Evolutionary conservation across 2,113 vertebrate genomes (phyloP).

Genomic region (Phrynosoma blainvillii): DNA sequence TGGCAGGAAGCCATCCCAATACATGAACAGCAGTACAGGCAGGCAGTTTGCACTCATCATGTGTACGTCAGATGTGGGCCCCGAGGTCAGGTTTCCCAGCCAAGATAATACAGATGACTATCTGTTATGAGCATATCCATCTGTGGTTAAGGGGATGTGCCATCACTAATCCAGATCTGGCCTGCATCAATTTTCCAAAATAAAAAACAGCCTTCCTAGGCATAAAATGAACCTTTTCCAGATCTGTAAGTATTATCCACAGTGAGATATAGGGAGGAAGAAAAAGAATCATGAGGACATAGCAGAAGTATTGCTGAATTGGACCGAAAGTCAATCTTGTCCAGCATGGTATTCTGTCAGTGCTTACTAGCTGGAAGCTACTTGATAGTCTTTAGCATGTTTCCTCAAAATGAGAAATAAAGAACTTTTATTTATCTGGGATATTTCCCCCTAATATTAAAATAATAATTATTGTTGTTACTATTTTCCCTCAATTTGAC

Average conservation of each 20-base stretch:
- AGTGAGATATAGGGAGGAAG: constrained; percentile 4
- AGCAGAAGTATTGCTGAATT: neutral
- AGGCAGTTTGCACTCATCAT: constrained; percentile 50
- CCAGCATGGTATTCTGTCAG: neutral
- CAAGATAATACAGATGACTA: constrained; percentile 65
- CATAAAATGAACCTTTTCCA: constrained; percentile 55
- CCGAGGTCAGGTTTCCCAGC: constrained; percentile 54
- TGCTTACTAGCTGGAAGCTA: neutral
- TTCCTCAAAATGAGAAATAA: neutral
- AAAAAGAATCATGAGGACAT: neutral
- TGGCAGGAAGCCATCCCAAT: constrained; percentile 55
- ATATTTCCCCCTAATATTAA: neutral
- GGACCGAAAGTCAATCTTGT: neutral
- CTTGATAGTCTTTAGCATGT: neutral
- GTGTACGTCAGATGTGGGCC: constrained; percentile 66
- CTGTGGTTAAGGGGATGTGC: constrained; percentile 73
- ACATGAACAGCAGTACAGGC: constrained; percentile 45
- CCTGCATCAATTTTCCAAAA: constrained; percentile 73
- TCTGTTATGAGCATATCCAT: constrained; percentile 62
- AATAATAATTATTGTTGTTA: no score
- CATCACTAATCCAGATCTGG: constrained; percentile 66
- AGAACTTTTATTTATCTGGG: neutral
- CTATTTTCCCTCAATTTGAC: no score
- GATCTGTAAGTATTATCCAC: constrained; percentile 29
- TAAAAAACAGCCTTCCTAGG: constrained; percentile 72